phyloP scores from a whole-genome alignment of 92 coral and sea anemone genomes.

The Bergia puertoricense region DNA sequence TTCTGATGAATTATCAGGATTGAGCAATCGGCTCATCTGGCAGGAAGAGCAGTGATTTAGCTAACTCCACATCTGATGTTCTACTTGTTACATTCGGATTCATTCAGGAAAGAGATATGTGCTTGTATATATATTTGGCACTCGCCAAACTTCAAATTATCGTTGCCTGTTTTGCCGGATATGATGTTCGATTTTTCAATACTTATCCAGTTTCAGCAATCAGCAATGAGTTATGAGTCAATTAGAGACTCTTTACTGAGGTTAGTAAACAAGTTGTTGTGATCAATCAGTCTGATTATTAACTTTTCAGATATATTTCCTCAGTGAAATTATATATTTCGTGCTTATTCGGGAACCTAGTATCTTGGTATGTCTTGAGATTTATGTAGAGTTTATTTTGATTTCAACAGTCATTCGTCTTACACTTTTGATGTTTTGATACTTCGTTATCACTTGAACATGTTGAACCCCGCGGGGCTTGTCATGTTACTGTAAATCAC shows the following conservation, averaged over 20 bases:
- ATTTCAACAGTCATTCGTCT: too few species aligned
- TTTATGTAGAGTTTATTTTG: too few species aligned
- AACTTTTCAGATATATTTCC: background rate
- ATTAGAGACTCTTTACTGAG: background rate
- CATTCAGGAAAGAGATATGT: background rate
- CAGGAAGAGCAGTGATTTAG: slow-evolving; percentile 9
- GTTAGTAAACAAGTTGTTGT: background rate
- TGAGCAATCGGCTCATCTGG: slow-evolving; percentile 6
- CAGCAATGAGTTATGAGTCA: too few species aligned
- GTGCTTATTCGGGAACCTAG: background rate
- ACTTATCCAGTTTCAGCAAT: too few species aligned
- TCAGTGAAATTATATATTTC: background rate
- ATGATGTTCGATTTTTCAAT: too few species aligned
- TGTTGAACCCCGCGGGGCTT: too few species aligned
- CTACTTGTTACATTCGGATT: background rate
- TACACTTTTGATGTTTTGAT: too few species aligned
- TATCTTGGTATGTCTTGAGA: too few species aligned
- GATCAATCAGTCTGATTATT: too few species aligned
- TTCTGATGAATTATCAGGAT: background rate
- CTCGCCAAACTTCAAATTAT: background rate
- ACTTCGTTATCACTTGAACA: too few species aligned
- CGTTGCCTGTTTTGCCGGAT: background rate
- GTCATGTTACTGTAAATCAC: too few species aligned
- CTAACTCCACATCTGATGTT: background rate
- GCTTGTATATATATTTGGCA: background rate